Evolutionary conservation across 2,888 invertebrate species (phyloP), one percentile per base, ranked within the genome.

Genomic region (Linnaemya vulpina): DNA sequence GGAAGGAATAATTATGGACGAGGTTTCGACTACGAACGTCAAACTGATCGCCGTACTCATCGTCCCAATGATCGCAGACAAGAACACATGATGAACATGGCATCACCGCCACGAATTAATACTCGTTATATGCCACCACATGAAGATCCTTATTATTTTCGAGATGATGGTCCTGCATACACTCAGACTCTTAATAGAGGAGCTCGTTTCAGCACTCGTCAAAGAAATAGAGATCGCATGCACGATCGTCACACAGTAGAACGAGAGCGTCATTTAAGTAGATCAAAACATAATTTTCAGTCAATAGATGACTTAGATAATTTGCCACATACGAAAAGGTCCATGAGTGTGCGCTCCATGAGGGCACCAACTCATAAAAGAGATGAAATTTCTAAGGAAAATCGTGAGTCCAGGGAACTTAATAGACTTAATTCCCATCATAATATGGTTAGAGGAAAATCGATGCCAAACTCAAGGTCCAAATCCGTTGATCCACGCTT

Each of bases 231-330:
- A 1, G 90, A 91, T 83, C 89, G 91, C 5, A 90, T 92, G 35
- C 92, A 91, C n/a, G 94, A 94, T 51, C 90, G 92, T 0, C 92
- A 92, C 79, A 92, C 92, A 0, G 90, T 92, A 49, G 94, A 94
- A 83, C 93, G 93, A 46, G 94, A 94, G 55, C 89, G 93, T 88
- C 88, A 93, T 91, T 84, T 90, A 22, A 88, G 89, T 0, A 87
- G 89, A 80, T 89, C 90, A 89, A 93, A 86, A 22, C 87, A 84
- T 9, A 91, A 90, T 38, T 87, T 90, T 3, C 89, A 90, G 74
- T 91, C 90, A 3, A 87, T 90, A 7, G 91, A 91, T 38, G 91
- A 92, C 30, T 87, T 91, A 15, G 81, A 88, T 30, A 81, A 71
- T 62, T 11, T 78, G 10, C 87, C 89, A 7, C 88, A 89, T 0